Evolutionary conservation across 2,888 invertebrate species (phyloP).

Genomic region (Hermaeophaga mercurialis): DNA sequence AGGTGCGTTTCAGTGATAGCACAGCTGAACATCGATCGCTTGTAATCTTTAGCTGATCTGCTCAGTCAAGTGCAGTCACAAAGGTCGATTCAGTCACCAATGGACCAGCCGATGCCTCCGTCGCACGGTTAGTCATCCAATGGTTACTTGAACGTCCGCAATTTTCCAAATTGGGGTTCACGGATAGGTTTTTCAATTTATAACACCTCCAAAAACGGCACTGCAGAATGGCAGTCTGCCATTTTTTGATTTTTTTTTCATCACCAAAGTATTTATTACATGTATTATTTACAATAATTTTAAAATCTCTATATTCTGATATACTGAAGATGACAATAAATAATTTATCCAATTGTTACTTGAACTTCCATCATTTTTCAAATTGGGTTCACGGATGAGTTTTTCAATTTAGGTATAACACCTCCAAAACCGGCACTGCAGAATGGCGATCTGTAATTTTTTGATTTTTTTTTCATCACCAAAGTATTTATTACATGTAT

Average conservation of each 20-base stretch:
- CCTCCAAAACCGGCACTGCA: constrained; percentile 65
- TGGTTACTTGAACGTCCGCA: constrained; percentile 69
- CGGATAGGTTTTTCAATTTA: constrained; percentile 61
- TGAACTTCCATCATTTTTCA: constrained; percentile 68
- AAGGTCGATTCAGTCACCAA: constrained; percentile 66
- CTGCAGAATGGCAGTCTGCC: constrained; percentile 62
- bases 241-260: constrained; percentile 57
- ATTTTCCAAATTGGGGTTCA: constrained; percentile 64
- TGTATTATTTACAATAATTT: too few relatives aligned
- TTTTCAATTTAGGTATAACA: constrained; percentile 60
- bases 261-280: too few relatives aligned
- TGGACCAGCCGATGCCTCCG: constrained; percentile 61
- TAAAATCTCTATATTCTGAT: too few relatives aligned
- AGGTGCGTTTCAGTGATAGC: constrained; percentile 68
- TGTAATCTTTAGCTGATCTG: constrained; percentile 63
- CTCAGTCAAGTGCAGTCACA: constrained; percentile 68
- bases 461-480: too few relatives aligned
- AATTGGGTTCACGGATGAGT: constrained; percentile 63
- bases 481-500: too few relatives aligned
- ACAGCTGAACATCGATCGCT: constrained; percentile 67
- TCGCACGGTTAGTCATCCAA: constrained; percentile 60
- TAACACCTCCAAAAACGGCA: constrained; percentile 65
- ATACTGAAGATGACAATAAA: too few relatives aligned
- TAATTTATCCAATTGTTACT: constrained; percentile 63
- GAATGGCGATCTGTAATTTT: constrained; percentile 62